Evolutionary conservation across 1,140 invertebrate genomes (phyloP).

Genomic region (Campoletis sonorensis): DNA sequence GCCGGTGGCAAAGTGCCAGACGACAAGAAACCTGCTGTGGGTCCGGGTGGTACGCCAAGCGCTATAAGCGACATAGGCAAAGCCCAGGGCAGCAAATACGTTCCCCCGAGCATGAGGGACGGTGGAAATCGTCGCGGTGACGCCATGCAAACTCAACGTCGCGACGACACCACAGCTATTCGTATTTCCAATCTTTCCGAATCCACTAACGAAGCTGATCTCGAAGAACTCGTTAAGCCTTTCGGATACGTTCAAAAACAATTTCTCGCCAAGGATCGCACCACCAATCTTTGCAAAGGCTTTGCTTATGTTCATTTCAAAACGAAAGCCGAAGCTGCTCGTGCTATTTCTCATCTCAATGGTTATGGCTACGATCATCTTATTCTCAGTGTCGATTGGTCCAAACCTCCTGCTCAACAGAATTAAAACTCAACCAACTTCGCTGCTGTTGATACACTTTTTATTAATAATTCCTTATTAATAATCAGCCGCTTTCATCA

Average conservation of each 20-base stretch:
- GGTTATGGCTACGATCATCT: conserved; percentile 99
- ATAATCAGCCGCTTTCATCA: not conserved
- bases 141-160: conserved; percentile 82
- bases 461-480: no score
- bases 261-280: conserved; percentile 92
- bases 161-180: conserved; percentile 92
- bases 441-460: no score
- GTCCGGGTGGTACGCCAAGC: conserved; percentile 62
- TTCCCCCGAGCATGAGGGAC: conserved; percentile 92
- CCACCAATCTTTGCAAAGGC: conserved; percentile 89
- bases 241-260: conserved; percentile 93
- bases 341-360: conserved; percentile 93
- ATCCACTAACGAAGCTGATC: conserved; percentile 94
- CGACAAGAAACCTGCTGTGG: conserved; percentile 69
- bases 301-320: conserved; percentile 99
- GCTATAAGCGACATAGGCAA: conserved; percentile 74
- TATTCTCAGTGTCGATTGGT: conserved; percentile 99
- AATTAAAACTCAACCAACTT: conserved; percentile 68
- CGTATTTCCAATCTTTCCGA: conserved; percentile 98
- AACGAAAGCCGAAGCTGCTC: conserved; percentile 90
- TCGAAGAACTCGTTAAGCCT: conserved; percentile 95
- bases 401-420: conserved; percentile 84
- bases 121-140: conserved; percentile 86
- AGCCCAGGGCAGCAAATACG: conserved; percentile 81
- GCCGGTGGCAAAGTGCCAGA: conserved; percentile 78